phyloP scores from a whole-genome alignment of 2,113 vertebrate species.

The Solenodon paradoxus region DNA sequence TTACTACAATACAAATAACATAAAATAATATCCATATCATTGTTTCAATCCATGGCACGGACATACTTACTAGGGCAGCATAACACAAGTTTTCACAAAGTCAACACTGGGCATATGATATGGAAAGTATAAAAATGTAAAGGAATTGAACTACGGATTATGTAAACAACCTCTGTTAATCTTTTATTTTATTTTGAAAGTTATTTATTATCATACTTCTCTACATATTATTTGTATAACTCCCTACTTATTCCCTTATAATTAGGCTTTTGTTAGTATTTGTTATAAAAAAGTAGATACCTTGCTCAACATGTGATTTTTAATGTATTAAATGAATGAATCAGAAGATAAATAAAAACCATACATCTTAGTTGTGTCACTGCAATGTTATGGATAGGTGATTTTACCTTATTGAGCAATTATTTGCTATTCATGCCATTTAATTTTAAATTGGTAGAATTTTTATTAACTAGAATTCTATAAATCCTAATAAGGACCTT shows the following conservation, averaged over 20 bases:
- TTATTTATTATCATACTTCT: background rate
- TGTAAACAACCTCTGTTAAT: background rate
- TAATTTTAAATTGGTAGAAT: background rate
- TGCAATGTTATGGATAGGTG: background rate
- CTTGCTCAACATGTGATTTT: slow-evolving; percentile 20
- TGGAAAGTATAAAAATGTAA: background rate
- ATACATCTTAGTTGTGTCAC: background rate
- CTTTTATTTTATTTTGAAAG: background rate
- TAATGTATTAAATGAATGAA: background rate
- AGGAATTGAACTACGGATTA: background rate
- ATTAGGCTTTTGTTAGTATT: background rate
- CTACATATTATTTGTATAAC: background rate
- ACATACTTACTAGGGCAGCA: background rate
- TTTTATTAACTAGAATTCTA: background rate
- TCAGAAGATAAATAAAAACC: background rate
- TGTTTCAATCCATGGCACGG: background rate
- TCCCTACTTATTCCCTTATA: background rate
- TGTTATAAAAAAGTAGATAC: background rate
- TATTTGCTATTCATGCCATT: background rate
- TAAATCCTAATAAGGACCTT: background rate
- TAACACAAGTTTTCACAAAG: background rate
- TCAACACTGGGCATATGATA: background rate
- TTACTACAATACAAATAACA: no score
- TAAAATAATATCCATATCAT: background rate
- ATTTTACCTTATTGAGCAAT: slow-evolving; percentile 1